Evolutionary conservation across 2,888 invertebrate species (phyloP).

Genomic region (Heliconius ethilla): DNA sequence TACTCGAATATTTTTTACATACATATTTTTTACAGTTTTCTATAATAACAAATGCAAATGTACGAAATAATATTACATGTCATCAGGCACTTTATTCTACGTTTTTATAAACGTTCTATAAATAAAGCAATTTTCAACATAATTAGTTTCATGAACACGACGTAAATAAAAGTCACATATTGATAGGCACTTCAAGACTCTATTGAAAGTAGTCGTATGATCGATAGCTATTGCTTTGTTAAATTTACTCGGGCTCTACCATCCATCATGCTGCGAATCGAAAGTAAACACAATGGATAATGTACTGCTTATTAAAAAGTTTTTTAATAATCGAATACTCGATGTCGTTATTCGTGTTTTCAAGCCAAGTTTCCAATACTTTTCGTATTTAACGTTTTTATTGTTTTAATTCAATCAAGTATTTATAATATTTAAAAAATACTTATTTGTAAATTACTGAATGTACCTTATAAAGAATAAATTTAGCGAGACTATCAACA

Average conservation of each 20-base stretch:
- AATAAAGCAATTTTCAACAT: slow-evolving; percentile 5
- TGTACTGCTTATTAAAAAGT: not conserved
- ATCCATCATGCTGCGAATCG: slow-evolving; percentile 21
- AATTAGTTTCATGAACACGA: not conserved
- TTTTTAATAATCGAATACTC: slow-evolving; percentile 8
- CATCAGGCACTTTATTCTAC: too few relatives aligned
- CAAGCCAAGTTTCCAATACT: not conserved
- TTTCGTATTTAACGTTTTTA: not conserved
- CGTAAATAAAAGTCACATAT: slow-evolving; percentile 11
- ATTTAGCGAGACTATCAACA: slow-evolving; percentile 35
- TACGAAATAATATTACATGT: too few relatives aligned
- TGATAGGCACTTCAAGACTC: slow-evolving; percentile 20
- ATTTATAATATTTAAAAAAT: too few relatives aligned
- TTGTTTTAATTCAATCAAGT: not conserved
- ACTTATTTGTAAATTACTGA: too few relatives aligned
- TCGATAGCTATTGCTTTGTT: slow-evolving; percentile 34
- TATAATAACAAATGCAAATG: too few relatives aligned
- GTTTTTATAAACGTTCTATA: not conserved
- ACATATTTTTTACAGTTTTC: too few relatives aligned
- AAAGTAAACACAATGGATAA: slow-evolving; percentile 1
- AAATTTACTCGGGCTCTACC: slow-evolving; percentile 29
- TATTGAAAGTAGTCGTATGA: slow-evolving; percentile 17
- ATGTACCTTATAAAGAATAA: not conserved
- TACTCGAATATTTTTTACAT: too few relatives aligned
- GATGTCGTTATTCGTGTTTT: not conserved